Conservation (phyloP, 1,140 invertebrate species). For the Choristoneura fumiferana region DNA sequence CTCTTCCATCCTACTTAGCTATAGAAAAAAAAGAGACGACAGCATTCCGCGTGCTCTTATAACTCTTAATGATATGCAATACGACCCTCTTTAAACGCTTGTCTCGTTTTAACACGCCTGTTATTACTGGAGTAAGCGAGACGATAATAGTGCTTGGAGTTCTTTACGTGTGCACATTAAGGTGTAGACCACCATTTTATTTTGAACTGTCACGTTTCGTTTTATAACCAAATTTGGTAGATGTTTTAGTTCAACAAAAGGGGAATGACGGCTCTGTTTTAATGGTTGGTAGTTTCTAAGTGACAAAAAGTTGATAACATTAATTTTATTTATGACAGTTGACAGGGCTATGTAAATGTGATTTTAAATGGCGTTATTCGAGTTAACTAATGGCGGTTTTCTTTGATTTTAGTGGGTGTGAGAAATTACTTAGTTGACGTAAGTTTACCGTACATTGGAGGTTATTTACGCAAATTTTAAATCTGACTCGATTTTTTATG, state of each 20-base stretch:
- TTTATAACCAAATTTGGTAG: background rate
- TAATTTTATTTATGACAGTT: constrained; percentile 55
- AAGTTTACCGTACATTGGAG: background rate
- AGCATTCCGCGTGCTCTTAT: constrained; percentile 33
- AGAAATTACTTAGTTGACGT: constrained; percentile 39
- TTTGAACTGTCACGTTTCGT: constrained; percentile 22
- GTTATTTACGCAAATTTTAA: too few species aligned
- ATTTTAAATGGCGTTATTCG: constrained; percentile 34
- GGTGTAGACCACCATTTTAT: constrained; percentile 28
- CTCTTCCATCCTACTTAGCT: constrained; percentile 5
- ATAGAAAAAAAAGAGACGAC: constrained; percentile 38
- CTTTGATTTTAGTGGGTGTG: constrained; percentile 37
- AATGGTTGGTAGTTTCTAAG: constrained; percentile 37
- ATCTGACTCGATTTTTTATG: background rate
- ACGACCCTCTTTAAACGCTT: constrained; percentile 48
- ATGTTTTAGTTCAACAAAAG: background rate
- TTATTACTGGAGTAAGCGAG: constrained; percentile 32
- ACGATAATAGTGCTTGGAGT: constrained; percentile 29
- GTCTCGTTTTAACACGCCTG: constrained; percentile 32
- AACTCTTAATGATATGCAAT: constrained; percentile 67
- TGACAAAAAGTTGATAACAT: constrained; percentile 48
- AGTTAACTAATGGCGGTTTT: constrained; percentile 34
- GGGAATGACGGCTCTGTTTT: constrained; percentile 25
- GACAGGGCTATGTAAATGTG: constrained; percentile 51
- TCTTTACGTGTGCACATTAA: constrained; percentile 40